Evolutionary conservation across 2,797 vertebrate genomes (phyloP).

Genomic region (Florisuga fusca): DNA sequence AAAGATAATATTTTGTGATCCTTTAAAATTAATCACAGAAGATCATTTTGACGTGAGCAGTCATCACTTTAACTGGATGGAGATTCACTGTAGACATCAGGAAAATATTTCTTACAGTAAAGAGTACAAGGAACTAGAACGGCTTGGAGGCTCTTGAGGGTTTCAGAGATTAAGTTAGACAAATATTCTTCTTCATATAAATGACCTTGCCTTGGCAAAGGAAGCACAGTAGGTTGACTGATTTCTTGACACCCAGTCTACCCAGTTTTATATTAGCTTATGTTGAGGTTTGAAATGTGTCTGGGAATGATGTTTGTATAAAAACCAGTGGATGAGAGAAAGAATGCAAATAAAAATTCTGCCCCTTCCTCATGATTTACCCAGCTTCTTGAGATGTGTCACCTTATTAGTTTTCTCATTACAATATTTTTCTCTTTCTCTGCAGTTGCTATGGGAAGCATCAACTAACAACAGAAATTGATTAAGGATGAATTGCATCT

Average conservation of each 20-base stretch:
- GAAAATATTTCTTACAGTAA: neutral
- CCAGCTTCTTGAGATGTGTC: neutral
- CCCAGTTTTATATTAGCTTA: neutral
- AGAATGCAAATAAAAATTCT: neutral
- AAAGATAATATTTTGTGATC: neutral
- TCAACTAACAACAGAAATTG: neutral
- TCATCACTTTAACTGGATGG: neutral
- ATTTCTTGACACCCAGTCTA: neutral
- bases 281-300: neutral
- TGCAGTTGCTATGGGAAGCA: neutral
- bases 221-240: neutral
- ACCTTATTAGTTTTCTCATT: neutral
- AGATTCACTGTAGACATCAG: neutral
- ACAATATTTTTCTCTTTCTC: neutral
- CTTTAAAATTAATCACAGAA: no score
- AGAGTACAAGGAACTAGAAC: neutral
- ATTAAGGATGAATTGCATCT: neutral
- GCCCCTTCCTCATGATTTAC: neutral
- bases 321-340: neutral
- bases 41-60: neutral
- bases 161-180: neutral
- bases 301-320: neutral
- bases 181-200: neutral
- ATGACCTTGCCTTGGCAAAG: neutral
- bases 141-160: neutral